phyloP scores from a whole-genome alignment of 2,113 vertebrate species.

The Percina caprodes region DNA sequence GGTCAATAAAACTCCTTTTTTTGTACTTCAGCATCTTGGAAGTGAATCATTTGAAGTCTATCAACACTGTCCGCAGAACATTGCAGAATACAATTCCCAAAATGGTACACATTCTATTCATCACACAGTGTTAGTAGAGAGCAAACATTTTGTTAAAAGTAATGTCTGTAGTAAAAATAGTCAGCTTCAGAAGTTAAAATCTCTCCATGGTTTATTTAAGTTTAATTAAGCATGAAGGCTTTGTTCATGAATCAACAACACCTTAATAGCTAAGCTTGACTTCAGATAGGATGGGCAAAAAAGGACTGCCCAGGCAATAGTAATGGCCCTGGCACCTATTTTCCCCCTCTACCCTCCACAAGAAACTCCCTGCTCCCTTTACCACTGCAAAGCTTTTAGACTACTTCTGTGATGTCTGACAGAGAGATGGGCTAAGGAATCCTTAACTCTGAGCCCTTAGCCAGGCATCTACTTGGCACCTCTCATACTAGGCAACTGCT shows the following conservation, averaged over 20 bases:
- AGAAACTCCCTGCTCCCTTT: not conserved
- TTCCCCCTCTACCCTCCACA: not conserved
- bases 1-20: slow-evolving; percentile 57
- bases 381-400: not conserved
- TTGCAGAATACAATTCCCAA: not conserved
- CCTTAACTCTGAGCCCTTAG: not conserved
- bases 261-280: slow-evolving; percentile 3
- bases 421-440: not conserved
- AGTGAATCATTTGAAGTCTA: slow-evolving; percentile 44
- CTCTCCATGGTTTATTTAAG: not conserved
- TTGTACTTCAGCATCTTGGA: slow-evolving; percentile 28
- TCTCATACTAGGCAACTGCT: not conserved
- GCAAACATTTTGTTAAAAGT: not conserved
- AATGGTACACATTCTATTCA: slow-evolving; percentile 11
- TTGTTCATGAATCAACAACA: slow-evolving; percentile 4
- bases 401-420: not conserved
- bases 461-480: not conserved
- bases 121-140: not conserved
- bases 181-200: slow-evolving; percentile 12
- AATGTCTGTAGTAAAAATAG: slow-evolving; percentile 13
- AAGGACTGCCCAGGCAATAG: not conserved
- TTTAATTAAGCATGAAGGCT: slow-evolving; percentile 33
- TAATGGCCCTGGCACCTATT: not conserved
- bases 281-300: not conserved
- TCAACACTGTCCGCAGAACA: slow-evolving; percentile 26